Percentiles rank a stretch among this genome's conserved stretches.
phyloP scores from a whole-genome alignment of 1,140 invertebrate genomes.

The Linepithema humile region DNA sequence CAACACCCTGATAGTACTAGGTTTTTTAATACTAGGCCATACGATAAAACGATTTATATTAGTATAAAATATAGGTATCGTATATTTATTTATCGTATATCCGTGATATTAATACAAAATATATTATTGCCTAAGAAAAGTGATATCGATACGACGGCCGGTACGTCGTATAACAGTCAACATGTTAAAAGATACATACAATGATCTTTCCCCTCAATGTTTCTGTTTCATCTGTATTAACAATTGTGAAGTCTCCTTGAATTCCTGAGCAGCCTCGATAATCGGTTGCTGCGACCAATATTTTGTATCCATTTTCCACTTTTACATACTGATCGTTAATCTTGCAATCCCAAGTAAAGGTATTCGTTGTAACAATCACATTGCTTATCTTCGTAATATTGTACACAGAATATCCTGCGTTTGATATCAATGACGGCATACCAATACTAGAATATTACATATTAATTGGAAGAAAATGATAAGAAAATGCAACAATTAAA shows the following conservation, averaged over 20 bases:
- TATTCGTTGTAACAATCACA: slow-evolving; percentile 49
- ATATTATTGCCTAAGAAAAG: too few species aligned
- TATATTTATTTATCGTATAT: too few species aligned
- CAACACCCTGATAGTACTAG: too few species aligned
- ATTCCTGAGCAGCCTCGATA: slow-evolving; percentile 70
- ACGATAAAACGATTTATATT: too few species aligned
- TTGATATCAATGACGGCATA: slow-evolving; percentile 72
- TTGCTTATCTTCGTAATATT: slow-evolving; percentile 75
- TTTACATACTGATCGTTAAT: slow-evolving; percentile 45
- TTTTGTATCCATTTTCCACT: slow-evolving; percentile 61
- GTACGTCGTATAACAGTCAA: too few species aligned
- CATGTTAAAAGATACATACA: slow-evolving; percentile 62
- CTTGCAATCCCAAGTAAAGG: slow-evolving; percentile 67
- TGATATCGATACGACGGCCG: too few species aligned
- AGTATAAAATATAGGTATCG: too few species aligned
- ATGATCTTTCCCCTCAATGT: not conserved
- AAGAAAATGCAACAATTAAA: not conserved
- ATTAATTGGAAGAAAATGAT: not conserved
- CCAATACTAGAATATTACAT: slow-evolving; percentile 72
- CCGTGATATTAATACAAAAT: too few species aligned
- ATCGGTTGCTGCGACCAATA: slow-evolving; percentile 75
- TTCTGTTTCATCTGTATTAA: not conserved
- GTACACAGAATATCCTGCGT: slow-evolving; percentile 73
- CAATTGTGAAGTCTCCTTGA: slow-evolving; percentile 63
- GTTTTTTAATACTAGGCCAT: too few species aligned